Conservation (phyloP, 2,797 vertebrate species). For the Tenualosa thibaudeaui region DNA sequence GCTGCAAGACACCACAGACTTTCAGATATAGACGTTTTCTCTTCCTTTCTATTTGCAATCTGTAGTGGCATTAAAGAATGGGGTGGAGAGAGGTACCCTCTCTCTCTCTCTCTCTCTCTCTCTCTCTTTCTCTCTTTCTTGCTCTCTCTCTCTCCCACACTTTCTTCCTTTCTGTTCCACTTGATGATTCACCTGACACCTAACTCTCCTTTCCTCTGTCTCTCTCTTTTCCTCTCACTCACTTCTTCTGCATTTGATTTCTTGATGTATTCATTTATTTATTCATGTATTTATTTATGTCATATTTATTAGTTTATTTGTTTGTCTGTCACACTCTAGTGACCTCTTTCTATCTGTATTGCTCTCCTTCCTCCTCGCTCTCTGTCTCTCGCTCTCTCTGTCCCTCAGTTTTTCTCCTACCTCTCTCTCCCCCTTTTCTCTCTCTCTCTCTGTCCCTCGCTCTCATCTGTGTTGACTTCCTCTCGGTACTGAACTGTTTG, state of each 20-base stretch:
- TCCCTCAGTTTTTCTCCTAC: neutral
- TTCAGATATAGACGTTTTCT: neutral
- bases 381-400: neutral
- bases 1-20: neutral
- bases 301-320: neutral
- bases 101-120: conserved; percentile 33
- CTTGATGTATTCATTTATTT: no score
- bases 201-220: neutral
- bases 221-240: neutral
- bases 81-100: no score
- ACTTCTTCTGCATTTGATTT: neutral
- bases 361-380: neutral
- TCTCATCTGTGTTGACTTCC: neutral
- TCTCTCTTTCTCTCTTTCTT: conserved; percentile 32
- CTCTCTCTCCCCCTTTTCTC: neutral
- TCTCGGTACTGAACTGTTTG: neutral
- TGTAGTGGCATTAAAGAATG: neutral
- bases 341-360: neutral
- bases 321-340: neutral
- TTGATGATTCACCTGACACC: no score
- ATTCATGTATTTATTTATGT: no score
- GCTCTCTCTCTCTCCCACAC: conserved; percentile 7
- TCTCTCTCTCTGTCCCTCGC: neutral
- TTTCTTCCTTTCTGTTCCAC: neutral
- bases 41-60: neutral